A percentile compares a stretch with the other conserved stretches of the same genome.
Conservation (phyloP, 2,113 vertebrate genomes). For the Serilophus lunatus region DNA sequence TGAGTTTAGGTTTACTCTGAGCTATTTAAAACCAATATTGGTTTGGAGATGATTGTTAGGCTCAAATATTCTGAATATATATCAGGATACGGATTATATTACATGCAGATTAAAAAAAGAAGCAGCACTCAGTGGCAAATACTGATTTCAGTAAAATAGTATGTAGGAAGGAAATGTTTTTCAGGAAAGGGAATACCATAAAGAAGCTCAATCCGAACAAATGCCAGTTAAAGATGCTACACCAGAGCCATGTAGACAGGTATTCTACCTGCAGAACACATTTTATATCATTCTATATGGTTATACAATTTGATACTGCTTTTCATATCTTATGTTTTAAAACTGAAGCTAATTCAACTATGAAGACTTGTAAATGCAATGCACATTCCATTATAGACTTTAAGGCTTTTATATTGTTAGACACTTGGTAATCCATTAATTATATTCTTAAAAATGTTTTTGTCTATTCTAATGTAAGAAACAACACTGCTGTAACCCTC, state of each 20-base stretch:
- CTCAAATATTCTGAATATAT: background rate
- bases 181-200: background rate
- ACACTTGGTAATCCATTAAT: background rate
- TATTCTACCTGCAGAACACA: background rate
- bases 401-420: background rate
- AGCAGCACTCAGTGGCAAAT: background rate
- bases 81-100: background rate
- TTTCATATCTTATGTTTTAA: background rate
- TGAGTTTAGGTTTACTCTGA: background rate
- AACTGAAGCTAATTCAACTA: background rate
- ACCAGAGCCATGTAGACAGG: background rate
- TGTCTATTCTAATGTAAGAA: background rate
- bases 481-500: background rate
- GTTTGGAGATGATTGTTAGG: background rate
- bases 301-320: background rate
- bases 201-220: background rate
- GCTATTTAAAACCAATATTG: background rate
- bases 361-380: background rate
- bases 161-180: background rate
- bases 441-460: background rate
- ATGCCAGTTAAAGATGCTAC: background rate
- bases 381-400: background rate
- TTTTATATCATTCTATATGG: background rate
- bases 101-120: background rate
- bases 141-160: background rate